Evolutionary conservation across 2,888 invertebrate species (phyloP).

Genomic region (Pseudococcus longispinus): DNA sequence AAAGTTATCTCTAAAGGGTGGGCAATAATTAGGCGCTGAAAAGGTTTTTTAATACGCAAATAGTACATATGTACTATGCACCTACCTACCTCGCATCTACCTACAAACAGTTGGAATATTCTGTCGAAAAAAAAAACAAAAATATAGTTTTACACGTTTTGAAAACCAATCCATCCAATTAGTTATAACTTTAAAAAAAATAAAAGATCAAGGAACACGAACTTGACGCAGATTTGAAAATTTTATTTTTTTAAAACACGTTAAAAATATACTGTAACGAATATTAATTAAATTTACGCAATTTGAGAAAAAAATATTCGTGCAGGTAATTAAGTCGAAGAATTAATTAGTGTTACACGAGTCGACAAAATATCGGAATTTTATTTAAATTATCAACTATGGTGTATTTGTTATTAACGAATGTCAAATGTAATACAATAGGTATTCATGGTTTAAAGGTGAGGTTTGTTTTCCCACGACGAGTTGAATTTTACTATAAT

Average conservation of each 20-base stretch:
- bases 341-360: slow-evolving; percentile 21
- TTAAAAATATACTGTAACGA: background rate
- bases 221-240: too few species aligned
- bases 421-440: slow-evolving; percentile 38
- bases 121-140: background rate
- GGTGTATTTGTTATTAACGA: background rate
- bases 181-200: background rate
- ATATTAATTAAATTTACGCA: background rate
- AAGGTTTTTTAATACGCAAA: too few species aligned
- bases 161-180: background rate
- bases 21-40: too few species aligned
- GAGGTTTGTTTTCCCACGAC: slow-evolving; percentile 4
- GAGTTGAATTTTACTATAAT: slow-evolving; percentile 12
- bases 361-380: background rate
- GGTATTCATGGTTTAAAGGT: slow-evolving; percentile 17
- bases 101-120: background rate
- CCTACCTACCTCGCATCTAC: background rate
- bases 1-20: too few species aligned
- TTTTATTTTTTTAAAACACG: background rate
- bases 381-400: slow-evolving; percentile 8
- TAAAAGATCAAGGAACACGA: too few species aligned
- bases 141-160: background rate
- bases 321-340: background rate
- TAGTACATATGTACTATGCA: too few species aligned
- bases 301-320: background rate